Evolutionary conservation across 35 echinoderm and acorn worm genomes (phyloP).

Genomic region (Chiridota heheva): DNA sequence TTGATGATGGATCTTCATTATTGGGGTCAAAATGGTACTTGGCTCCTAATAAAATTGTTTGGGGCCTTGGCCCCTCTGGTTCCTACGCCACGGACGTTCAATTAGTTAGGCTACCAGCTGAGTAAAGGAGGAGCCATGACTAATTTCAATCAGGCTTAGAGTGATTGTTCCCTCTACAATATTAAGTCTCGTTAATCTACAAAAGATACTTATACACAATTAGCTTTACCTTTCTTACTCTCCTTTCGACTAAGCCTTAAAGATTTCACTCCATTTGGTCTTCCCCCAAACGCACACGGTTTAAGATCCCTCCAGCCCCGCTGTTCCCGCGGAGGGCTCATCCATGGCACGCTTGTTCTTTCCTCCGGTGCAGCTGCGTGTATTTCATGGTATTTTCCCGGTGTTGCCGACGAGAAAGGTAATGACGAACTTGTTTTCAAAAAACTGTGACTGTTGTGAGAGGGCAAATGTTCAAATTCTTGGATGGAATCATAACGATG

Average conservation of each 20-base stretch:
- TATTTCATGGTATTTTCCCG: conserved; percentile 19
- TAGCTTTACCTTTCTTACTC: conserved; percentile 15
- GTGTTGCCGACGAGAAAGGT: background rate
- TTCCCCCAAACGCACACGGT: background rate
- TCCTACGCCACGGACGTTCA: background rate
- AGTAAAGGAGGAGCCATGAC: background rate
- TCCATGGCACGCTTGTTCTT: conserved; percentile 17
- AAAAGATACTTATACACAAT: background rate
- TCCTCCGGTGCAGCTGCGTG: background rate
- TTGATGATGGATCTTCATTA: no score
- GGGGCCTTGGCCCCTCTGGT: background rate
- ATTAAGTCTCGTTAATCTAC: background rate
- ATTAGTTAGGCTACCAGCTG: no score
- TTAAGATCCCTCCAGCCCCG: conserved; percentile 16
- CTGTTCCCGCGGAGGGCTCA: conserved; percentile 11
- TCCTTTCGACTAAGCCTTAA: conserved; percentile 20
- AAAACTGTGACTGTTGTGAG: background rate
- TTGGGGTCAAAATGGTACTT: no score
- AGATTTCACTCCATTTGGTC: background rate
- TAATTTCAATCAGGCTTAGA: background rate
- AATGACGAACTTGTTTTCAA: background rate
- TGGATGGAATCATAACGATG: conserved; percentile 1
- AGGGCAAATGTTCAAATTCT: conserved; percentile 6
- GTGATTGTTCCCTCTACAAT: background rate
- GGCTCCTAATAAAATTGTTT: background rate